Conservation (phyloP, 2,888 invertebrate genomes). For the Catotricha subobsoleta region DNA sequence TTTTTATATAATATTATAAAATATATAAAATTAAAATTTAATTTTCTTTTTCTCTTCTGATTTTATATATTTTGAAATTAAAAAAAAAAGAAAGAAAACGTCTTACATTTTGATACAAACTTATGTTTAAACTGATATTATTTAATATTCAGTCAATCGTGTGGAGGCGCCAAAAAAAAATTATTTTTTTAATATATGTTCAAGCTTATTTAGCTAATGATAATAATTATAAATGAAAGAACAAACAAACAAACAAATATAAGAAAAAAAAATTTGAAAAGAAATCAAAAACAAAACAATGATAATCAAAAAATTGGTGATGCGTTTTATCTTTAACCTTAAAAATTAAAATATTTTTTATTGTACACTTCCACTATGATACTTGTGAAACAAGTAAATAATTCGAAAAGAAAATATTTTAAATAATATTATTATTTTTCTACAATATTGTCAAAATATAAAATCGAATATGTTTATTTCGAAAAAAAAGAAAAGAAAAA, state of each 20-base stretch:
- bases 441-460: slow-evolving; percentile 1
- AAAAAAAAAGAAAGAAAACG: not conserved
- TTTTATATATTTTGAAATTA: too few relatives aligned
- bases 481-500: too few relatives aligned
- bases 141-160: slow-evolving; percentile 6
- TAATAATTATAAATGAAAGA: too few relatives aligned
- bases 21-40: too few relatives aligned
- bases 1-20: too few relatives aligned
- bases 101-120: too few relatives aligned
- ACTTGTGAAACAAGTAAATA: not conserved
- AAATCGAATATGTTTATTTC: slow-evolving; percentile 4
- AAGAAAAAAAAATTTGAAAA: too few relatives aligned
- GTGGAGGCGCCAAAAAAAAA: slow-evolving; percentile 7
- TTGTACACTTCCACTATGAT: too few relatives aligned
- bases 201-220: too few relatives aligned
- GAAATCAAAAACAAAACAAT: too few relatives aligned
- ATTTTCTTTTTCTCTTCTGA: too few relatives aligned
- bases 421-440: not conserved
- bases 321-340: slow-evolving; percentile 8
- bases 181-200: not conserved
- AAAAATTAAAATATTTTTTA: slow-evolving; percentile 9
- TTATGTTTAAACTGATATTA: not conserved
- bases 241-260: too few relatives aligned
- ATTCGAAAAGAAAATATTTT: slow-evolving; percentile 1
- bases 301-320: slow-evolving; percentile 7